phyloP scores from a whole-genome alignment of 2,113 vertebrate species.

The Leucopsar rothschildi region DNA sequence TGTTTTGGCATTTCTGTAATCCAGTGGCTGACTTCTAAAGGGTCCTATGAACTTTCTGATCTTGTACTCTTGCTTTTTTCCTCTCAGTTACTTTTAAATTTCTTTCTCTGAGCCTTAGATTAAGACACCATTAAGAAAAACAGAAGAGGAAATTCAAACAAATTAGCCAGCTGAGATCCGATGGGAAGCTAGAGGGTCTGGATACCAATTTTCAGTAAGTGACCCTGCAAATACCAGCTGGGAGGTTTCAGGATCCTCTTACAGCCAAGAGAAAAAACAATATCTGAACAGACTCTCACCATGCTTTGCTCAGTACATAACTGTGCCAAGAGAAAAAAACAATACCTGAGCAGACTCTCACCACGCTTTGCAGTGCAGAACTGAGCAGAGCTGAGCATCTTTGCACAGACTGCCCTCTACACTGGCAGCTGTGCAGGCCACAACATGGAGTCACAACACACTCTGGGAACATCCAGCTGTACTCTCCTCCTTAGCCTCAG shows the following conservation, averaged over 20 bases:
- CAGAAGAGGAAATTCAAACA: neutral
- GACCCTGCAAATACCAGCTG: neutral
- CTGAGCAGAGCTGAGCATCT: neutral
- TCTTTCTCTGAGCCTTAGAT: neutral
- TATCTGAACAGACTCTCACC: neutral
- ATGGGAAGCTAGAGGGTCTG: neutral
- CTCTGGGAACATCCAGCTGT: neutral
- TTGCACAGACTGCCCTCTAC: neutral
- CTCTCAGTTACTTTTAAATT: neutral
- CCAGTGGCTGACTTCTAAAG: neutral
- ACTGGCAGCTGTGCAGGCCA: neutral
- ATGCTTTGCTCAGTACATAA: neutral
- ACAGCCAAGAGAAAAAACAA: neutral
- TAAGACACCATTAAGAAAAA: neutral
- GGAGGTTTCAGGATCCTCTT: neutral
- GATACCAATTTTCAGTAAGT: neutral
- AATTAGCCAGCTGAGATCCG: neutral
- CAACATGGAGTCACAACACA: neutral
- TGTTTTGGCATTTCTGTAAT: neutral
- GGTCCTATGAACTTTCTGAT: neutral
- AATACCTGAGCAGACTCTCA: neutral
- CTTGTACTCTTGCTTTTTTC: neutral
- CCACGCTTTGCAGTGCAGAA: fast-evolving
- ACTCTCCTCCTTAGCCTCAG: neutral
- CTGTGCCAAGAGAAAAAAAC: neutral